phyloP scores from a whole-genome alignment of 2,113 vertebrate species.

The Symphodus melops region DNA sequence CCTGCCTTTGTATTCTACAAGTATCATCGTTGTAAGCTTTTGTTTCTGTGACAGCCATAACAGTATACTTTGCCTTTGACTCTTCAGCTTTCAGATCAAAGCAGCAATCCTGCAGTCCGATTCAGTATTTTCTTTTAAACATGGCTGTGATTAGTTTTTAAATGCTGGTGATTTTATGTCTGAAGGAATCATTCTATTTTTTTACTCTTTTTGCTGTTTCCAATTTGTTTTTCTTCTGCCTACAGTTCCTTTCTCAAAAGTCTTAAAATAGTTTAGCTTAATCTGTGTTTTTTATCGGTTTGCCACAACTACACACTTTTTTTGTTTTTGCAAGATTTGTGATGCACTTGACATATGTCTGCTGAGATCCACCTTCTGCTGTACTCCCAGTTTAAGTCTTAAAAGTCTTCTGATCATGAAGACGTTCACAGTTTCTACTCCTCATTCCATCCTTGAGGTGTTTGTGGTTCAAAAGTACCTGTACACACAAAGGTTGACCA shows the following conservation, averaged over 20 bases:
- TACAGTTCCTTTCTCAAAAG: background rate
- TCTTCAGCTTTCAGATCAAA: slow-evolving; percentile 1
- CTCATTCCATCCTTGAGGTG: slow-evolving; percentile 3
- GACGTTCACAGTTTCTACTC: background rate
- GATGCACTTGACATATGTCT: slow-evolving; percentile 60
- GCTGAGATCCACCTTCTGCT: slow-evolving; percentile 45
- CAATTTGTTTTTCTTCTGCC: background rate
- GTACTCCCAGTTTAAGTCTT: slow-evolving; percentile 1
- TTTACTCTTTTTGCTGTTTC: slow-evolving; percentile 1
- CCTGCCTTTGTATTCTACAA: slow-evolving; percentile 43
- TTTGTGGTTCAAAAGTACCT: background rate
- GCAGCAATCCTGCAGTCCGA: slow-evolving; percentile 13
- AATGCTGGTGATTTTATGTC: slow-evolving; percentile 6
- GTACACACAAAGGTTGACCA: no score
- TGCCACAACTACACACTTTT: slow-evolving; percentile 1
- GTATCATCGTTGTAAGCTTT: slow-evolving; percentile 1
- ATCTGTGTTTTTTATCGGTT: background rate
- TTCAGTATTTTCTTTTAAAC: slow-evolving; percentile 59
- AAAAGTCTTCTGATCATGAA: background rate
- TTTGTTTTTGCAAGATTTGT: background rate
- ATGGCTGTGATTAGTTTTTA: slow-evolving; percentile 29
- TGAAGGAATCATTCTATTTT: slow-evolving; percentile 46
- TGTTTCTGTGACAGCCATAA: slow-evolving; percentile 17
- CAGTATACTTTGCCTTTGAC: background rate
- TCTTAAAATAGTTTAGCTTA: background rate